Conservation (phyloP, 2,888 invertebrate species). For the Sphaerophoria rueppellii region DNA sequence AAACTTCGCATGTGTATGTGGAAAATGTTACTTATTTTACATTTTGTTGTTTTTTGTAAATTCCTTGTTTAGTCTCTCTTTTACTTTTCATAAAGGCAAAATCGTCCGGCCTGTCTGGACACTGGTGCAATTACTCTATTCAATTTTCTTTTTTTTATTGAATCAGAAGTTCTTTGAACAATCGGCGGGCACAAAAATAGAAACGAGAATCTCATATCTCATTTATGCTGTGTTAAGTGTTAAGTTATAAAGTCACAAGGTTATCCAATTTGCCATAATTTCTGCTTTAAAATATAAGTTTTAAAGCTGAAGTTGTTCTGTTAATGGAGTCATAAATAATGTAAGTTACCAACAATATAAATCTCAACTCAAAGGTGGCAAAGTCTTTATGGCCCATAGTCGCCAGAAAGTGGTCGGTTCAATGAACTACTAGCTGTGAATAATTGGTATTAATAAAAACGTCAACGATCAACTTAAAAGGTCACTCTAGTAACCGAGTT, state of each 20-base stretch:
- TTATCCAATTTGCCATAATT: no score
- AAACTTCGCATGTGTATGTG: no score
- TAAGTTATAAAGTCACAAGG: no score
- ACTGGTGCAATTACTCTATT: no score
- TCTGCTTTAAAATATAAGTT: constrained; percentile 3
- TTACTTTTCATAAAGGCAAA: no score
- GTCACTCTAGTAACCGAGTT: no score
- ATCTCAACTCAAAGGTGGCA: constrained; percentile 25
- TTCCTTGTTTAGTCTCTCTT: no score
- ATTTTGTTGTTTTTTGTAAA: no score
- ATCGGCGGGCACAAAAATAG: neutral
- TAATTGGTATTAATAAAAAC: neutral
- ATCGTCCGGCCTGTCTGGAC: no score
- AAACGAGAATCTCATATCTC: constrained; percentile 3
- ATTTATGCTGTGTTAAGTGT: neutral
- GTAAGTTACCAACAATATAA: constrained; percentile 23
- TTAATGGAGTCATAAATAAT: constrained; percentile 62
- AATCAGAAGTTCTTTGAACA: neutral
- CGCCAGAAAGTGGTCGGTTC: neutral
- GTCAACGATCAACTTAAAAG: neutral
- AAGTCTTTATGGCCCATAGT: neutral
- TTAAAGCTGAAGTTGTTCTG: constrained; percentile 40
- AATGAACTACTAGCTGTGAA: constrained; percentile 20
- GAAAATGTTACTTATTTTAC: no score
- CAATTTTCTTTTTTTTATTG: no score